These are phyloP conservation scores for Himalopsyche kuldschensis DNA, from an alignment of 2,888 invertebrate genomes.

Conservation along the genomic window DNA sequence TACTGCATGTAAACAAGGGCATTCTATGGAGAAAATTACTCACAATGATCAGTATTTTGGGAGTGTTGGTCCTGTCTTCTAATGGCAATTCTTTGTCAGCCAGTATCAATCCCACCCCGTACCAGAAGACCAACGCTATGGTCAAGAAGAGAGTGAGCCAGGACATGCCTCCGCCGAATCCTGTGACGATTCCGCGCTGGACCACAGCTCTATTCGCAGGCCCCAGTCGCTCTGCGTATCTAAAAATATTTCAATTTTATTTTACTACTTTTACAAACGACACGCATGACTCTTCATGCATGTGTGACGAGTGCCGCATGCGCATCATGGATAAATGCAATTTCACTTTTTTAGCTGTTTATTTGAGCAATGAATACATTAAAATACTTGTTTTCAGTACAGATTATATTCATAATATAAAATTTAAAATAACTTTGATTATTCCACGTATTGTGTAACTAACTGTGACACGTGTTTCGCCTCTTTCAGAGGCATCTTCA, in stretches of 20 bases:
- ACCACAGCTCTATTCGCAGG: slow-evolving; percentile 69
- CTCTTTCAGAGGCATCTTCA: no score
- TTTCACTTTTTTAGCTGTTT: neutral
- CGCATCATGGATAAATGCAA: neutral
- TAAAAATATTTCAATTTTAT: slow-evolving; percentile 39
- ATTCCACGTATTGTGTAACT: no score
- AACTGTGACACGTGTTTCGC: no score
- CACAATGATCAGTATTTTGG: slow-evolving; percentile 71
- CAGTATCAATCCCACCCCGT: slow-evolving; percentile 71
- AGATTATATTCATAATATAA: no score
- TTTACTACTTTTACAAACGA: neutral
- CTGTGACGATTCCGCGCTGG: slow-evolving; percentile 67
- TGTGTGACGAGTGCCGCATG: neutral
- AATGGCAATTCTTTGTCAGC: slow-evolving; percentile 61
- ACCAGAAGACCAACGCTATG: slow-evolving; percentile 76
- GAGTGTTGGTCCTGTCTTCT: slow-evolving; percentile 64
- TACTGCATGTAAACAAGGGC: no score
- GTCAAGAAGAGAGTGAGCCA: slow-evolving; percentile 76
- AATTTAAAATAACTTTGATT: no score
- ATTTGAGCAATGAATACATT: no score
- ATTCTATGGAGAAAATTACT: slow-evolving; percentile 45
- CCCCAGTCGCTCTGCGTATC: slow-evolving; percentile 59
- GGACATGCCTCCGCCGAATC: slow-evolving; percentile 70
- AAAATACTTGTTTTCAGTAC: no score
- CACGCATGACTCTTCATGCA: neutral